Base-by-base conservation (phyloP, 2,888 invertebrate species). In the Heliconius aoede region DNA sequence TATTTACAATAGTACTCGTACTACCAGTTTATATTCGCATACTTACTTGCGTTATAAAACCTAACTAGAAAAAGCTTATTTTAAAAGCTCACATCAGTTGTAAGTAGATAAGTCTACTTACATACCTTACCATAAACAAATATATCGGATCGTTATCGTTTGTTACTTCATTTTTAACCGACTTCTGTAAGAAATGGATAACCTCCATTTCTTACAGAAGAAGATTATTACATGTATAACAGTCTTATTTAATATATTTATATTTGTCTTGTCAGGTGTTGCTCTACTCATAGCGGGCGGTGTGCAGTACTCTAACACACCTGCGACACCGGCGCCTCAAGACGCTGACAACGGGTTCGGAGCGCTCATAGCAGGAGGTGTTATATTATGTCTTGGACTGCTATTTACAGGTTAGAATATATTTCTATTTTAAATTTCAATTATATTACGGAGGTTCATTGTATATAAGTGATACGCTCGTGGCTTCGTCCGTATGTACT, bases 281-380 rank as follows among this genome's bases (percentile, higher is more conserved):
- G 95, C 96, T 69, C 94, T 96, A 92, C 88, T 96, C 81, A 95
- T 96, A 79, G 95, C 96, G 78, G 96, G 96, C 58, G 95, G 95
- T 7, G 94, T 96, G 69, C 95, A 96, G 84, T 96, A 95, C 87
- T 90, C 92, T 18, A 91, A 90, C 83, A 89, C 94, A 26, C 91
- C 87, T 82, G 90, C 94, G 21, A 91, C 86, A 83, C 89, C 82
- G 76, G 86, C 87, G 15, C 91, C 88, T n/a, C 89, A 89, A 58
- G 87, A 86, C 60, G 84, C 86, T 2, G 91, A 91, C 82, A 86
- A 86, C 73, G 92, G 92, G 83, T 91, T 95, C 76, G 95, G 96
- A 65, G 95, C 96, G 46, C 94, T 96, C 81, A 93, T 95, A 79
- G 96, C 96, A 55, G 96, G 96, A 60, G 93, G 95, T 46, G 95